Conservation (phyloP, 2,797 vertebrate species). For the Sebastes steindachneri region DNA sequence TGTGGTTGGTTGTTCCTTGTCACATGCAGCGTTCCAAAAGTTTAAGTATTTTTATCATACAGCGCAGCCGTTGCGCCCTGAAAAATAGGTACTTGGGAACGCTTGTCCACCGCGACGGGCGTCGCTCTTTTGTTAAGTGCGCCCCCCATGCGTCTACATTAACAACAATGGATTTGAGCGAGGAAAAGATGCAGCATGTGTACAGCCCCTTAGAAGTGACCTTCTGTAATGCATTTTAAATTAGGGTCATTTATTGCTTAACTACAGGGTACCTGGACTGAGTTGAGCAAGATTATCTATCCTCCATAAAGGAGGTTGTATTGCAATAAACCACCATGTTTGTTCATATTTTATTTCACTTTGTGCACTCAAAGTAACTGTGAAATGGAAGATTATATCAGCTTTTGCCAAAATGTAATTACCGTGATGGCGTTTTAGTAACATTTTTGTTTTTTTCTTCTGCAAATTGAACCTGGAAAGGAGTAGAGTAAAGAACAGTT, state of each 20-base stretch:
- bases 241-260: background rate
- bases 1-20: no score
- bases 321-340: background rate
- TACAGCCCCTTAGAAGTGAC: background rate
- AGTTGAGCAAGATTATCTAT: background rate
- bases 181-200: no score
- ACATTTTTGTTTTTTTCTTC: background rate
- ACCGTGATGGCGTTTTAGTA: background rate
- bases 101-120: no score
- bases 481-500: background rate
- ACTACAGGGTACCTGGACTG: background rate
- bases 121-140: no score
- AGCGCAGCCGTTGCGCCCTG: no score
- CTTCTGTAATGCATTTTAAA: background rate
- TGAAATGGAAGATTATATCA: background rate
- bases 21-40: no score
- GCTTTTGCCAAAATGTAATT: background rate
- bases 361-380: background rate
- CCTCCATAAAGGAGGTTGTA: background rate
- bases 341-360: background rate
- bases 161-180: no score
- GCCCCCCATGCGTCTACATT: no score
- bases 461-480: background rate
- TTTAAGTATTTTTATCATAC: fast-evolving
- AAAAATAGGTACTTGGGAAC: no score